Evolutionary conservation across 2,113 vertebrate genomes (phyloP).

Genomic region (Nibea albiflora): DNA sequence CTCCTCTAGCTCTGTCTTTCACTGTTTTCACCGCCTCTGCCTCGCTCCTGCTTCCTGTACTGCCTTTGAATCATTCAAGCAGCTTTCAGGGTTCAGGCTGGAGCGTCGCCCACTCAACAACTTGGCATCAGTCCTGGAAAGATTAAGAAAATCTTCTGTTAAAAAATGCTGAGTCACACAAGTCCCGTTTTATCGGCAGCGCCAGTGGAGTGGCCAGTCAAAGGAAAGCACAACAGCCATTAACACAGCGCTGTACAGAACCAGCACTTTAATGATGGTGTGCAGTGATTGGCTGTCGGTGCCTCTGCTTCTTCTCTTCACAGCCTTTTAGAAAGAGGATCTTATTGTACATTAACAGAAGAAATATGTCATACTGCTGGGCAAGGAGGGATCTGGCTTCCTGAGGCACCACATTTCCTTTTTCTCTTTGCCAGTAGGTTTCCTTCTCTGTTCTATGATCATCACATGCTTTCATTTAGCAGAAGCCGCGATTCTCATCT

Average conservation of each 20-base stretch:
- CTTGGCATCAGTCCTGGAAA: slow-evolving; percentile 55
- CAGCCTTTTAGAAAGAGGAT: slow-evolving; percentile 30
- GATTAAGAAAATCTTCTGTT: slow-evolving; percentile 61
- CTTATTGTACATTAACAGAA: slow-evolving; percentile 38
- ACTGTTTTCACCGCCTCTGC: slow-evolving; percentile 2
- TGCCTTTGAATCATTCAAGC: slow-evolving; percentile 51
- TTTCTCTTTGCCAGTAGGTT: slow-evolving; percentile 23
- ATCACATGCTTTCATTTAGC: slow-evolving; percentile 22
- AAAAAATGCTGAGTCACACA: slow-evolving; percentile 64
- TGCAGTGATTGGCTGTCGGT: slow-evolving; percentile 65
- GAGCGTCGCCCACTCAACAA: slow-evolving; percentile 20
- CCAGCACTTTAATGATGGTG: slow-evolving; percentile 53
- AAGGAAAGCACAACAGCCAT: slow-evolving; percentile 28
- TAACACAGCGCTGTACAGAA: slow-evolving; percentile 39
- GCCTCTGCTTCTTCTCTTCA: slow-evolving; percentile 19
- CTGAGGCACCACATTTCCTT: slow-evolving; percentile 21
- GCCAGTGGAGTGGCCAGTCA: slow-evolving; percentile 30
- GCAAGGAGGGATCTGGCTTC: slow-evolving; percentile 12
- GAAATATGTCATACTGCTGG: slow-evolving; percentile 18
- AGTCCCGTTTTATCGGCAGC: slow-evolving; percentile 40
- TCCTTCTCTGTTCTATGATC: slow-evolving; percentile 6
- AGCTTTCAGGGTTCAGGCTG: slow-evolving; percentile 28
- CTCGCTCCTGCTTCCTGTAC: slow-evolving; percentile 15
- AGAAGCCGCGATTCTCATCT: slow-evolving; percentile 31
- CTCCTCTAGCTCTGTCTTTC: slow-evolving; percentile 29